Evolutionary conservation across 1,140 invertebrate genomes (phyloP), one percentile per base, ranked within the genome.

Genomic region (Plodia interpunctella): DNA sequence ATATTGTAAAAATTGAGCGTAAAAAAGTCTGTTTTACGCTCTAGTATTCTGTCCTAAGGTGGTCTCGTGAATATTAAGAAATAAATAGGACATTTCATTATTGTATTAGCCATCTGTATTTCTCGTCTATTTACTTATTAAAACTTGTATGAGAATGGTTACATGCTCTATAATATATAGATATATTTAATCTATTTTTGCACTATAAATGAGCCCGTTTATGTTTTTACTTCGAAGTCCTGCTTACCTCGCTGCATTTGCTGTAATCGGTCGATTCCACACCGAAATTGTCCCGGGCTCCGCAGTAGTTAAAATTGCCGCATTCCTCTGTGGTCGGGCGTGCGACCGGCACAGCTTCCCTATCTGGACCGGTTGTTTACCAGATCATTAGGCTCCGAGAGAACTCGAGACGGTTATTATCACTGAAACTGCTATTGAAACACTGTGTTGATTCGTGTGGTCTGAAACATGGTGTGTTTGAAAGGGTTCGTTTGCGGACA

Each of bases 241-340:
- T 44, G 18, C 78, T 78, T 72, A 84, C 83, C 81, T 83, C 77
- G 72, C 69, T 68, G 35, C 38, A 44, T 44, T 44, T 44, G 38
- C 32, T 50, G 69, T 71, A 67, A 69, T 63, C 67, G 72, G 70
- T 76, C 70, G 74, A 78, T 79, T 74, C 78, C 74, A 79, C 72
- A 78, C 80, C 72, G 69, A 76, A 71, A 82, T 83, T 77, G 77
- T 71, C 72, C 77, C 74, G 77, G 79, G 70, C 75, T 81, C 85
- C 74, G 85, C 82, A 88, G 83, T 86, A 82, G 85, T 86, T 86
- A 88, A 88, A 86, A 85, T 86, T 88, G 78, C 85, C 83, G 85
- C 85, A 88, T 88, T 88, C 85, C 85, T 80, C 80, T 78, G 81
- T 25, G 80, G 76, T 74, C 83, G 44, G 80, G 82, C 82, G 78